Conservation (phyloP, 2,797 vertebrate genomes). For the Sebastes iracundus region DNA sequence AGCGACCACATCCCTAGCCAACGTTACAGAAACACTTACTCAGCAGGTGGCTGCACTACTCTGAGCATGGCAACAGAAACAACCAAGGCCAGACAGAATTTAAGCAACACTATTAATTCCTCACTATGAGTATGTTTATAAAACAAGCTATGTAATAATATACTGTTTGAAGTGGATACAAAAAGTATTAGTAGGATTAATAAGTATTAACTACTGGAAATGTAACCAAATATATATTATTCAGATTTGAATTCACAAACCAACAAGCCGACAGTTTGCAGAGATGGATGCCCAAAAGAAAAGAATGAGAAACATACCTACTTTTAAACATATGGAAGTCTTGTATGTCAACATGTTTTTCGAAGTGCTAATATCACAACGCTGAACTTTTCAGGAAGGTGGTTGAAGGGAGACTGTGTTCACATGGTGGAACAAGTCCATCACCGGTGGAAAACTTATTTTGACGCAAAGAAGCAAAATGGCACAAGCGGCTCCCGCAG, state of each 20-base stretch:
- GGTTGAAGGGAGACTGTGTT: too few relatives aligned
- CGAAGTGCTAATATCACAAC: too few relatives aligned
- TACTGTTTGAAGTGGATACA: background rate
- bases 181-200: background rate
- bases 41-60: background rate
- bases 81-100: background rate
- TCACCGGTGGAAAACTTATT: too few relatives aligned
- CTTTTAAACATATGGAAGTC: too few relatives aligned
- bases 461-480: too few relatives aligned
- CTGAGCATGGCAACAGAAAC: background rate
- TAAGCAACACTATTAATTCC: background rate
- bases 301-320: too few relatives aligned
- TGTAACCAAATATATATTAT: background rate
- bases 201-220: background rate
- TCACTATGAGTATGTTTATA: background rate
- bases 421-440: too few relatives aligned
- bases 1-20: background rate
- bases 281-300: too few relatives aligned
- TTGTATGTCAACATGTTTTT: too few relatives aligned
- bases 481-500: too few relatives aligned
- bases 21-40: background rate
- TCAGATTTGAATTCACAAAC: background rate
- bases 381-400: fast-evolving
- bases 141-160: background rate
- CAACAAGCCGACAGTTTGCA: background rate